A percentile compares a stretch with the other conserved stretches of the same genome.
These are phyloP conservation scores for Mercenaria mercenaria DNA, from an alignment of 1,140 invertebrate species.

Conservation along the genomic window DNA sequence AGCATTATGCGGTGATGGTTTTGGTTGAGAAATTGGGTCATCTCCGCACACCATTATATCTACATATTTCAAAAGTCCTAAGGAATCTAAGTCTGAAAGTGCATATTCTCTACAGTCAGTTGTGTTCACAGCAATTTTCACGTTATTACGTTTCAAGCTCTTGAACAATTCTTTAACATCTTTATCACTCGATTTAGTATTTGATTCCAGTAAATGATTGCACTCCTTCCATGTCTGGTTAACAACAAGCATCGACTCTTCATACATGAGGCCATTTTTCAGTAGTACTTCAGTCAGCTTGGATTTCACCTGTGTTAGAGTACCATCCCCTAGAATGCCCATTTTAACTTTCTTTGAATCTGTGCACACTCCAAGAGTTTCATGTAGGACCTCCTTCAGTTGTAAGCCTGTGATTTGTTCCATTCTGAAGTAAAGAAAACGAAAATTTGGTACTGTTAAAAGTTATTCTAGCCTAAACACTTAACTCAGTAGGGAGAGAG, in stretches of 20 bases:
- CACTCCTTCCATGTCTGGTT: constrained; percentile 80
- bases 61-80: constrained; percentile 82
- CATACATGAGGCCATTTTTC: constrained; percentile 82
- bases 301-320: constrained; percentile 82
- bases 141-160: constrained; percentile 81
- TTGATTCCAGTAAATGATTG: constrained; percentile 62
- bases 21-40: constrained; percentile 83
- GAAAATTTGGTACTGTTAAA: not conserved
- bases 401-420: constrained; percentile 77
- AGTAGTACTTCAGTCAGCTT: constrained; percentile 81
- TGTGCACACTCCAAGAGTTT: constrained; percentile 83
- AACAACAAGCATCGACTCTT: constrained; percentile 78
- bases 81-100: constrained; percentile 78
- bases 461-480: not conserved
- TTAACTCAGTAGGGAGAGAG: too few species aligned
- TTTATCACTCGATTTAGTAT: constrained; percentile 69
- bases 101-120: constrained; percentile 83
- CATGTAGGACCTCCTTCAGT: constrained; percentile 79
- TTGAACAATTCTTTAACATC: constrained; percentile 80
- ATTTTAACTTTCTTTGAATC: constrained; percentile 77
- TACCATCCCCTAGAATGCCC: constrained; percentile 86
- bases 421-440: constrained; percentile 74
- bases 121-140: constrained; percentile 87
- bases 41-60: constrained; percentile 87
- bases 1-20: constrained; percentile 79